These are phyloP conservation scores for Drosophila mimica DNA, from an alignment of 2,888 invertebrate species.

Conservation along the genomic window DNA sequence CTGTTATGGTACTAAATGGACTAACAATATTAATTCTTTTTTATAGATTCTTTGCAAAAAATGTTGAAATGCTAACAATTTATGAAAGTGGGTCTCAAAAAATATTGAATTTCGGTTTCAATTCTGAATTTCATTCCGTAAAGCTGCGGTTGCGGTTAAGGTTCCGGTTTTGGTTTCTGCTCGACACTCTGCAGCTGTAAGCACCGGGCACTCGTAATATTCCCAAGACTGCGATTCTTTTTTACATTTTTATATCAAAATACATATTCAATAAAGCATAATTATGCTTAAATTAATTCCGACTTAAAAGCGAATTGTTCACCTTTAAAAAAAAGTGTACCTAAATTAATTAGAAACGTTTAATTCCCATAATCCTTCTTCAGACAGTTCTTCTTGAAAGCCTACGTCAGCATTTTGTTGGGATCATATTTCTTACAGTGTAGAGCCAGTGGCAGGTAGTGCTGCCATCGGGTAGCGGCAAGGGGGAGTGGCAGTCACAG, in stretches of 20 bases:
- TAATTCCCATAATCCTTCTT: background rate
- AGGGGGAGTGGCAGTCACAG: conserved; percentile 13
- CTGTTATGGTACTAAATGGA: no score
- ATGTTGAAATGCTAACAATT: background rate
- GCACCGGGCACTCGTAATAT: background rate
- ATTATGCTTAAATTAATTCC: background rate
- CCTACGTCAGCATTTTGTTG: background rate
- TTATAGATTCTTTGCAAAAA: background rate
- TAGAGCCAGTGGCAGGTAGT: background rate
- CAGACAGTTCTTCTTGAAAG: background rate
- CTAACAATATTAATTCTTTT: background rate
- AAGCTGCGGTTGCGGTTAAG: background rate
- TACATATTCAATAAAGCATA: background rate
- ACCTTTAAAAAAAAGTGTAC: background rate
- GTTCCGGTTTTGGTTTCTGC: background rate
- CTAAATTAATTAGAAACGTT: background rate
- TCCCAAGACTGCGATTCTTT: background rate
- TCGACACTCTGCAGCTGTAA: background rate
- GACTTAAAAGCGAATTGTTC: background rate
- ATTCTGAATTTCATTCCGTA: background rate
- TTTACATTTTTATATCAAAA: background rate
- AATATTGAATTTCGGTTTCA: background rate
- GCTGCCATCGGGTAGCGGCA: background rate
- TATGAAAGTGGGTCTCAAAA: background rate
- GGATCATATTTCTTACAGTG: background rate